Percentiles rank a stretch among this genome's conserved stretches.
Conservation (phyloP, 2,888 invertebrate genomes). For the Diploptera punctata region DNA sequence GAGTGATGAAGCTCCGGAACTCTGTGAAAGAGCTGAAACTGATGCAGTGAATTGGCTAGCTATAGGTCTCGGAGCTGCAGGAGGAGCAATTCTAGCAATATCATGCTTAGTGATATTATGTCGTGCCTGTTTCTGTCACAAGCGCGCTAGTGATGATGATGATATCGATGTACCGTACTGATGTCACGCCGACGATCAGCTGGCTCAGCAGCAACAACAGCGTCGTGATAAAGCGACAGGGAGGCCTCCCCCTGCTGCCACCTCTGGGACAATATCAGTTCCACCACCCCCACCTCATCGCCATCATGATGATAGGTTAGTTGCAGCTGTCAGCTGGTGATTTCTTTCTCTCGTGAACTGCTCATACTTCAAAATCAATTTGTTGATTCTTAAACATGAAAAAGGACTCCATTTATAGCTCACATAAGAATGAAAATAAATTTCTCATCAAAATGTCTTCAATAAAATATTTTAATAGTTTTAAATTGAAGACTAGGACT, state of each 20-base stretch:
- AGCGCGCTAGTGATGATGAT: slow-evolving; percentile 60
- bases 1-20: slow-evolving; percentile 77
- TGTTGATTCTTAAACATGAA: too few species aligned
- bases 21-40: slow-evolving; percentile 64
- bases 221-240: slow-evolving; percentile 2
- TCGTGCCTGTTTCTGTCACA: slow-evolving; percentile 66
- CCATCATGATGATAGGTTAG: not conserved
- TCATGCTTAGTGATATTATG: slow-evolving; percentile 66
- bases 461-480: too few species aligned
- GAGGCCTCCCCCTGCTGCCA: not conserved
- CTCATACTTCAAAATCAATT: too few species aligned
- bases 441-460: too few species aligned
- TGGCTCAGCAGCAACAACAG: slow-evolving; percentile 1
- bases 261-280: not conserved
- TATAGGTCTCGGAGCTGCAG: slow-evolving; percentile 65
- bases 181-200: slow-evolving; percentile 44
- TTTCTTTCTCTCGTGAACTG: too few species aligned
- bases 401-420: too few species aligned
- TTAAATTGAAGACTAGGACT: too few species aligned
- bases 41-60: slow-evolving; percentile 66
- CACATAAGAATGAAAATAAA: too few species aligned
- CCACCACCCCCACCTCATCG: not conserved
- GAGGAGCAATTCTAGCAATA: slow-evolving; percentile 63
- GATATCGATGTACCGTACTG: slow-evolving; percentile 69
- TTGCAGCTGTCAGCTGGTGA: slow-evolving; percentile 15